phyloP scores from a whole-genome alignment of 1,140 invertebrate genomes.

The Listronotus oregonensis region DNA sequence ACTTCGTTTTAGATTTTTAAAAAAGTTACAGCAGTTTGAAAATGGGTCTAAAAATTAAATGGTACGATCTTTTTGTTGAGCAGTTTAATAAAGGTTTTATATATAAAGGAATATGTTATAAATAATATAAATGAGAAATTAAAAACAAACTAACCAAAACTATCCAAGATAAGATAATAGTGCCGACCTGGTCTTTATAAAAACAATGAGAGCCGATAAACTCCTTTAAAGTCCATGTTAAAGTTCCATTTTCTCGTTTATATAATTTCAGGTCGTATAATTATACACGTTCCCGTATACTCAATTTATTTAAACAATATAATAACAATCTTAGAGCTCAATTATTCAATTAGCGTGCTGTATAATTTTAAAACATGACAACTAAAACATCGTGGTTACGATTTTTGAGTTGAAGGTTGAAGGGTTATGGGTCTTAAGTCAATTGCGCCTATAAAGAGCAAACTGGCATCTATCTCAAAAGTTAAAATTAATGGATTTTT shows the following conservation, averaged over 20 bases:
- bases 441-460: constrained; percentile 1
- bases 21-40: too few relatives aligned
- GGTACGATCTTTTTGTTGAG: too few relatives aligned
- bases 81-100: too few relatives aligned
- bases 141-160: too few relatives aligned
- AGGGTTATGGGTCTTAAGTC: constrained; percentile 15
- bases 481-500: too few relatives aligned
- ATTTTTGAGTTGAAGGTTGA: constrained; percentile 2
- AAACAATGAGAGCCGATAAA: not conserved
- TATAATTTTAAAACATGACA: constrained; percentile 14
- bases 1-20: too few relatives aligned
- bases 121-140: too few relatives aligned
- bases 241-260: constrained; percentile 14
- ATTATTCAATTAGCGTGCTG: constrained; percentile 15
- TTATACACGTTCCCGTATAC: constrained; percentile 6
- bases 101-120: too few relatives aligned
- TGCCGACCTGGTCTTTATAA: too few relatives aligned
- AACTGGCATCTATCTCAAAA: not conserved
- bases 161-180: too few relatives aligned
- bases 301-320: constrained; percentile 21
- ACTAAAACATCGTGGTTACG: constrained; percentile 3
- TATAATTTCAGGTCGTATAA: constrained; percentile 7
- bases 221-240: constrained; percentile 10
- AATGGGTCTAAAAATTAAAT: too few relatives aligned
- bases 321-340: constrained; percentile 12